phyloP scores from a whole-genome alignment of 2,888 invertebrate species.

The Electrophaes corylata region DNA sequence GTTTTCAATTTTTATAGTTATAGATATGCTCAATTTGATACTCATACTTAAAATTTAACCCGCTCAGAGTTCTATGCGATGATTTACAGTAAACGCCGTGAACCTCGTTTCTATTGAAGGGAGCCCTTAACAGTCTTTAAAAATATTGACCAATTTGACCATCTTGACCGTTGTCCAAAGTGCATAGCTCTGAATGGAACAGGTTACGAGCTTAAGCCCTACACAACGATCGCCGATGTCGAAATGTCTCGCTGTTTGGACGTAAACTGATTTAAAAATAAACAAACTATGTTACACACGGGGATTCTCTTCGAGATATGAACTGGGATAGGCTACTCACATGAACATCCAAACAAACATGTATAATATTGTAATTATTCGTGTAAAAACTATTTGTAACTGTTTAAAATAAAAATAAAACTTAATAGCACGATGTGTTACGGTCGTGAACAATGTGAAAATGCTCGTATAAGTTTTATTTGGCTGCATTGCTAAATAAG shows the following conservation, averaged over 20 bases:
- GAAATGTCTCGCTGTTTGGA: constrained; percentile 69
- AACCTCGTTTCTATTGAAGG: not conserved
- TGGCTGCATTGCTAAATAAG: constrained; percentile 33
- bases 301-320: constrained; percentile 40
- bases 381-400: not conserved
- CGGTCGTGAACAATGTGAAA: constrained; percentile 64
- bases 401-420: constrained; percentile 32
- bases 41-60: no score
- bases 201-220: constrained; percentile 44
- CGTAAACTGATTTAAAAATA: constrained; percentile 66
- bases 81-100: no score
- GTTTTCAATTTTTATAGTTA: no score
- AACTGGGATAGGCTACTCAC: constrained; percentile 52
- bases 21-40: no score
- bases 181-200: constrained; percentile 48
- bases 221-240: constrained; percentile 59
- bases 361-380: not conserved
- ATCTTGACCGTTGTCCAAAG: constrained; percentile 46
- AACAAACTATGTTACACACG: constrained; percentile 44
- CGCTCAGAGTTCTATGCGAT: no score
- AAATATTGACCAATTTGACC: constrained; percentile 65
- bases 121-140: constrained; percentile 20
- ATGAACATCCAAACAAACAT: not conserved
- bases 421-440: constrained; percentile 56
- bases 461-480: constrained; percentile 58